Evolutionary conservation across 2,888 invertebrate genomes (phyloP), one percentile per base, ranked within the genome.

Genomic region (Calliphora vomitoria): DNA sequence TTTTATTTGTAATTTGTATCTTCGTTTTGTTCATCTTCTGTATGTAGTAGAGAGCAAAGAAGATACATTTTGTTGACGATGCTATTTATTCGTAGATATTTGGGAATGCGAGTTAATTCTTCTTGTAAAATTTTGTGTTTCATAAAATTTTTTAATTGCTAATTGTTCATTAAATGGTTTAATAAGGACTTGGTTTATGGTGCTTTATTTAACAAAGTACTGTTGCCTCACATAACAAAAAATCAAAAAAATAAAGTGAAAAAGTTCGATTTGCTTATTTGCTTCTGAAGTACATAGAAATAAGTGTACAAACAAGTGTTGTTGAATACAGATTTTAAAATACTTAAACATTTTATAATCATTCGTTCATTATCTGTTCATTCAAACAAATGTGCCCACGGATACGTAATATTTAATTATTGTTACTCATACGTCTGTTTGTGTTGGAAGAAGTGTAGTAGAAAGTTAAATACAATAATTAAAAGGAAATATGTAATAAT

Each of bases 1-100:
- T 66, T 78, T n/a, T 78, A n/a, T 85, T 74, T 74, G 35, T 50
- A 11, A 18, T 53, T 44, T 50, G 44, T 20, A 68, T 62, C 35
- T 71, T 38, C 20, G 25, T 38, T 58, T 75, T 55, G 53, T 35
- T n/a, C 62, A 20, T 53, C 15, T 55, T 74, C 62, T 80, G n/a
- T 44, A 44, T 31, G 20, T 60, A 41, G 10, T 44, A 83, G 74
- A 74, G 60, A 68, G 50, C 25, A 50, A 50, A 20, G 60, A 25
- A 50, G 66, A 60, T 50, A 60, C 53, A 20, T 10, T 60, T 84
- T 66, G 58, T 64, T 44, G 84, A 58, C 66, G 64, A 66, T 84
- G 58, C 71, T 55, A 44, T 25, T 71, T 71, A 50, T 71, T 79
- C 75, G 60, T 38, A n/a, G 18, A 44, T 62, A 31, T 35, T 64